Percentiles rank a stretch among this genome's conserved stretches.
phyloP scores from a whole-genome alignment of 92 coral and sea anemone species.

The Zoanthus solanderi region DNA sequence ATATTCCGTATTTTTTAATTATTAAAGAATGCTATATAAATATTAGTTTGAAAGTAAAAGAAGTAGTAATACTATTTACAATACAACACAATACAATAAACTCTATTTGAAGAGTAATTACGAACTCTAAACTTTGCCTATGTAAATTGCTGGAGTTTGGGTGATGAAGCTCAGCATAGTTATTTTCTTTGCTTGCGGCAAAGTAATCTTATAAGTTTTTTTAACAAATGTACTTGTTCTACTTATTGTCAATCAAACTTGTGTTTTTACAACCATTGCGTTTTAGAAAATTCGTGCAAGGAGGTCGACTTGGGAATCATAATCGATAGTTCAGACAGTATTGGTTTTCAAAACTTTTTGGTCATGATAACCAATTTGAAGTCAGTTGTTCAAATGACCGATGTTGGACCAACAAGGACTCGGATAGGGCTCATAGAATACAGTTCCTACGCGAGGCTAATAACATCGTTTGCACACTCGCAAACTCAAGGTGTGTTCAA shows the following conservation, averaged over 20 bases:
- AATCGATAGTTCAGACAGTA: conserved; percentile 38
- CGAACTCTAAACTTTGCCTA: too few species aligned
- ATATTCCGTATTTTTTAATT: too few species aligned
- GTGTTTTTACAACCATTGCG: not conserved
- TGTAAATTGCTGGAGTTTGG: too few species aligned
- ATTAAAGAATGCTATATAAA: too few species aligned
- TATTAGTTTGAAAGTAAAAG: too few species aligned
- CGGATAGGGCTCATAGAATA: conserved; percentile 30
- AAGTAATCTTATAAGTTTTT: too few species aligned
- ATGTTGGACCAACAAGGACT: not conserved
- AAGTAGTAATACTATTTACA: too few species aligned
- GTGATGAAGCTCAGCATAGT: too few species aligned
- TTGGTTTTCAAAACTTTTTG: conserved; percentile 22
- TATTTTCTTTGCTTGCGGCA: too few species aligned
- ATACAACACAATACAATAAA: too few species aligned
- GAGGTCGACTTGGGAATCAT: conserved; percentile 21
- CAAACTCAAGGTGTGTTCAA: conserved; percentile 16
- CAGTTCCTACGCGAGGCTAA: conserved; percentile 9
- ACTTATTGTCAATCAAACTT: not conserved
- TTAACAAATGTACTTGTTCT: not conserved
- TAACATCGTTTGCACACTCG: conserved; percentile 27
- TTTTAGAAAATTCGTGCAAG: not conserved
- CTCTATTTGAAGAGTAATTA: too few species aligned
- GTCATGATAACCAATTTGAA: conserved; percentile 10
- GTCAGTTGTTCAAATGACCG: not conserved